Conservation (phyloP, 2,888 invertebrate genomes). For the Leptopilina myrica region DNA sequence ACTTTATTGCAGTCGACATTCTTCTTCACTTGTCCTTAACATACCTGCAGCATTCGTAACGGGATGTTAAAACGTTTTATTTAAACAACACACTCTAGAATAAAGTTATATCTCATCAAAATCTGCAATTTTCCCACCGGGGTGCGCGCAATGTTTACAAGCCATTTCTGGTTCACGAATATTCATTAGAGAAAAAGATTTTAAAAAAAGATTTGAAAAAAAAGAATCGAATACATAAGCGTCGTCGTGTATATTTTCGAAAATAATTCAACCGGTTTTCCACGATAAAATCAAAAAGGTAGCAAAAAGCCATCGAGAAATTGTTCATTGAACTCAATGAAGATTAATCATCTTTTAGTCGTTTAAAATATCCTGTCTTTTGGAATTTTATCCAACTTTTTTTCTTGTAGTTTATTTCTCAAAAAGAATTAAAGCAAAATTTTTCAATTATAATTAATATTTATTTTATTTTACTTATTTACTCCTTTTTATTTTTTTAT, state of each 20-base stretch:
- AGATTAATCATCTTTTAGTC: neutral
- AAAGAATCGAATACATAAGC: neutral
- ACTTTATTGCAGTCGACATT: slow-evolving; percentile 26
- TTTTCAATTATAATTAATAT: no score
- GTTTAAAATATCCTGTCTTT: neutral
- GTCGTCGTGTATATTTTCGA: neutral
- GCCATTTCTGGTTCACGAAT: slow-evolving; percentile 18
- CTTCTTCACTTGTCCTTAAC: slow-evolving; percentile 15
- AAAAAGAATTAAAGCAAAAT: neutral
- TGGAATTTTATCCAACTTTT: no score
- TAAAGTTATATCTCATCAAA: slow-evolving; percentile 20
- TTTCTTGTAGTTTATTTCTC: neutral
- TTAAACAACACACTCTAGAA: slow-evolving; percentile 27
- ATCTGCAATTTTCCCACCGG: neutral
- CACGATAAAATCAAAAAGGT: neutral
- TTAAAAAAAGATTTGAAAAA: neutral
- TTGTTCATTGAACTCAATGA: no score
- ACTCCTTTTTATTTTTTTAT: no score
- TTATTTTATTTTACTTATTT: no score
- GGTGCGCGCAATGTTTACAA: slow-evolving; percentile 9
- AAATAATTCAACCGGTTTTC: neutral
- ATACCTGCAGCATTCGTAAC: slow-evolving; percentile 30
- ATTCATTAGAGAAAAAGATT: slow-evolving; percentile 5
- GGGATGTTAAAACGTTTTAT: slow-evolving; percentile 35
- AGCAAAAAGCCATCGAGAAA: neutral